phyloP scores from a whole-genome alignment of 2,888 invertebrate genomes.

The Alitta virens region DNA sequence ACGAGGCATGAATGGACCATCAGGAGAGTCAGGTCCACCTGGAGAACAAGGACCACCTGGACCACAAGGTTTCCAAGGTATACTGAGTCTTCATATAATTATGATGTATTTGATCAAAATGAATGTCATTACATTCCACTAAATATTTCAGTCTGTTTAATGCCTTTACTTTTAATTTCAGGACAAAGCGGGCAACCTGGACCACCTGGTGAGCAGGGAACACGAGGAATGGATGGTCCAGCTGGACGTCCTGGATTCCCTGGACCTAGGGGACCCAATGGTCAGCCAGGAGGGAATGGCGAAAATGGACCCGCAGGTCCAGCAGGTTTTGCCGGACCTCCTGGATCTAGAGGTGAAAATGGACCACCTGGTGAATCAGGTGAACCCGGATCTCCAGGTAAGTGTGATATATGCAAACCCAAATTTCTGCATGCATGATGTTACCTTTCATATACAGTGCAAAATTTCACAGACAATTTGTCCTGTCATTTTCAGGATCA shows the following conservation, averaged over 20 bases:
- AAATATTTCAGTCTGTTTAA: no score
- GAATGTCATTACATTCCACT: no score
- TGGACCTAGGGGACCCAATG: conserved; percentile 28
- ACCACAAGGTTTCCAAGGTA: conserved; percentile 5
- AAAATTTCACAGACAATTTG: no score
- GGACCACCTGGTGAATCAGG: conserved; percentile 16
- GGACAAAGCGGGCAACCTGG: conserved; percentile 17
- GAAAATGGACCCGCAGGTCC: neutral
- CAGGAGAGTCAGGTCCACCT: conserved; percentile 15
- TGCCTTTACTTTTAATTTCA: neutral
- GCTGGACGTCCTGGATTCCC: conserved; percentile 18
- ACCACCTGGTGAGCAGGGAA: conserved; percentile 5
- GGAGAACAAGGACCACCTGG: conserved; percentile 20
- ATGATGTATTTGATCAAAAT: no score
- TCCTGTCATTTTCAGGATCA: neutral
- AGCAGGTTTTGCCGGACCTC: neutral
- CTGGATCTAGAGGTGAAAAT: conserved; percentile 13
- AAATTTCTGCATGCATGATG: no score
- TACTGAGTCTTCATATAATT: no score
- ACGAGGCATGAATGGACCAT: conserved; percentile 21
- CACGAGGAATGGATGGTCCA: conserved; percentile 20
- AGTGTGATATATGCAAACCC: no score
- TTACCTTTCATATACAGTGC: no score
- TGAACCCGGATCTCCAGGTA: neutral
- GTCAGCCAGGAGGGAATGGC: conserved; percentile 8